These are phyloP conservation scores for Diadophis punctatus DNA, from an alignment of 2,113 vertebrate genomes.

Conservation along the genomic window DNA sequence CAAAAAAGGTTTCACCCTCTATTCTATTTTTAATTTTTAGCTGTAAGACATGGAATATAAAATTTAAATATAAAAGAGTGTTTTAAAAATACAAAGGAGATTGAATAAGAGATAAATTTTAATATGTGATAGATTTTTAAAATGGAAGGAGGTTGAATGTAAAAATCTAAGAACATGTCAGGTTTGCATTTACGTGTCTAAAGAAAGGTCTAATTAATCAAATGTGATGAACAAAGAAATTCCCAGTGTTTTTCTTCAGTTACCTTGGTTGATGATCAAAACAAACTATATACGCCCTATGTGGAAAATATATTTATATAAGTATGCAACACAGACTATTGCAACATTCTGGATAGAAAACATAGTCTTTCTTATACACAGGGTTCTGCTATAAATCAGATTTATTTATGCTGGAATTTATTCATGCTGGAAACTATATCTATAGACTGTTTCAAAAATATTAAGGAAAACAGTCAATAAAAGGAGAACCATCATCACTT, in stretches of 20 bases:
- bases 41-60: neutral
- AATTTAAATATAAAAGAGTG: neutral
- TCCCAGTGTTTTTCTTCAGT: slow-evolving; percentile 59
- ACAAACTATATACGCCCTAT: slow-evolving; percentile 45
- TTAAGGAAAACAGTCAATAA: neutral
- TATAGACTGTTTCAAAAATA: slow-evolving; percentile 50
- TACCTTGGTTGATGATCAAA: slow-evolving; percentile 52
- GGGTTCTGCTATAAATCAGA: slow-evolving; percentile 63
- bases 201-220: slow-evolving; percentile 44
- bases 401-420: slow-evolving; percentile 44
- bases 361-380: slow-evolving; percentile 41
- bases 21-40: neutral
- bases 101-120: neutral
- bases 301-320: slow-evolving; percentile 66
- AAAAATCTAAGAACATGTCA: neutral
- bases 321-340: slow-evolving; percentile 65
- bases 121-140: too few relatives aligned
- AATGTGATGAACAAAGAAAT: slow-evolving; percentile 29
- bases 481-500: neutral
- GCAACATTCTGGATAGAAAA: slow-evolving; percentile 57
- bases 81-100: neutral
- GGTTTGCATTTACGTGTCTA: slow-evolving; percentile 24
- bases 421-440: slow-evolving; percentile 41
- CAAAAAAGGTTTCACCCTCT: neutral
- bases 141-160: neutral